These are phyloP conservation scores for Micropterix aruncella DNA, from an alignment of 2,888 invertebrate genomes.

Conservation along the genomic window DNA sequence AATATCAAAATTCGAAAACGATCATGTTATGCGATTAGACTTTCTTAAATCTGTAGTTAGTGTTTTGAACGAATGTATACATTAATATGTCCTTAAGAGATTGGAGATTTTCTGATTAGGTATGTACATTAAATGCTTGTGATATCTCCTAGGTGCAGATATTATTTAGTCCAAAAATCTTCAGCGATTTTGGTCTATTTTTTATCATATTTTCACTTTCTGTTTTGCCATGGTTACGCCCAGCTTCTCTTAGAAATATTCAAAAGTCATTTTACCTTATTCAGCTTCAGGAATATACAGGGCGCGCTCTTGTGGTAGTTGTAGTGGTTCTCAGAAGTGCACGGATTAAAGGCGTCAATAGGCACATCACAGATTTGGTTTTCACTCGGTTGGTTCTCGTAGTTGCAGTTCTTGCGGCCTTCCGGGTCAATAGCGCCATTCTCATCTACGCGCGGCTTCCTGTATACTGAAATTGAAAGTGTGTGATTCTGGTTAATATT, in stretches of 20 bases:
- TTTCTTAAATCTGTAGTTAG: too few relatives aligned
- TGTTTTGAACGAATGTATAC: too few relatives aligned
- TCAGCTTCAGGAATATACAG: constrained; percentile 93
- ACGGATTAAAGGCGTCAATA: constrained; percentile 56
- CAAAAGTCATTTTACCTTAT: constrained; percentile 80
- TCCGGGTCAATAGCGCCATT: constrained; percentile 29
- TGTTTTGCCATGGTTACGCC: neutral
- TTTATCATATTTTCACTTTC: neutral
- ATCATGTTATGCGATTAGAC: too few relatives aligned
- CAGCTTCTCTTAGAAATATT: neutral
- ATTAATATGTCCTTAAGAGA: too few relatives aligned
- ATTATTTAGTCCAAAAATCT: too few relatives aligned
- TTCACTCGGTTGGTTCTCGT: constrained; percentile 40
- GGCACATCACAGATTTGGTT: constrained; percentile 77
- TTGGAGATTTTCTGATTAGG: too few relatives aligned
- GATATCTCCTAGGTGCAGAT: too few relatives aligned
- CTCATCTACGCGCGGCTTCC: constrained; percentile 23
- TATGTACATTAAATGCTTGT: too few relatives aligned
- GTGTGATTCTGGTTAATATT: neutral
- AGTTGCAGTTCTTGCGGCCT: constrained; percentile 50
- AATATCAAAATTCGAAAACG: too few relatives aligned
- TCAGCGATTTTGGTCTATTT: too few relatives aligned
- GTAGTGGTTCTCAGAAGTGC: constrained; percentile 64
- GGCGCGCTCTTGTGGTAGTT: constrained; percentile 81
- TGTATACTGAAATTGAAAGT: constrained; percentile 23